Base-by-base conservation (phyloP, 2,888 invertebrate species). In the Mycalesis mineus region DNA sequence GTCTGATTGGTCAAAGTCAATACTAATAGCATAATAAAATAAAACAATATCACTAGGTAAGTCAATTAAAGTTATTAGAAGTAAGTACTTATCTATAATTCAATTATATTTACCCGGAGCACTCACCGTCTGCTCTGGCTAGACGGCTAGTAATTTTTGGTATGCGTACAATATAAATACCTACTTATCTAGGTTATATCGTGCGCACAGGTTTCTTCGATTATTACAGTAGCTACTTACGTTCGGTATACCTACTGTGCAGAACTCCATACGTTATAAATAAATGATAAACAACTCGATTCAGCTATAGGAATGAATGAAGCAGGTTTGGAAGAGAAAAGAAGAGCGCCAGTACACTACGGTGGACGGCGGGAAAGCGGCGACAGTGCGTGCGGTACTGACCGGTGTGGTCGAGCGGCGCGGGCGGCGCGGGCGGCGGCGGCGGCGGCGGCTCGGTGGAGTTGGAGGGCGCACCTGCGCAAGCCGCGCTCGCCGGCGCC, bases 391-490 rank as follows among this genome's bases (percentile, higher is more conserved):
- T 28, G 17, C 36, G 54, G 62, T 79, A 86, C 86, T 85, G 80
- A 85, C 85, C 85, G 78, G 78, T 67, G 80, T 75, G 80, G 64
- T 78, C 74, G 73, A 81, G 77, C 69, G 78, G 70, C 70, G 80
- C 70, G 70, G 76, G 70, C 65, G 78, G 72, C 69, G 76, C 70
- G 65, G 78, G 72, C 69, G 74, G 68, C 68, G 72, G 67, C 64
- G 69, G 60, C 56, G 82, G 72, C 68, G 82, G 72, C 68, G 77
- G 71, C 67, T 80, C 82, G 76, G 83, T 82, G 80, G 76, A 71
- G 81, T 84, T 80, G 78, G 77, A 69, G 68, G 79, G 82, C 81
- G 84, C 83, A 81, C 77, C 79, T 78, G 85, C 83, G 83, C 85
- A 80, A 68, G 81, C 82, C 75, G 80, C 79, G 81, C 65, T 59